phyloP scores from a whole-genome alignment of 2,113 vertebrate genomes.

The Petrocephalus microphthalmus region DNA sequence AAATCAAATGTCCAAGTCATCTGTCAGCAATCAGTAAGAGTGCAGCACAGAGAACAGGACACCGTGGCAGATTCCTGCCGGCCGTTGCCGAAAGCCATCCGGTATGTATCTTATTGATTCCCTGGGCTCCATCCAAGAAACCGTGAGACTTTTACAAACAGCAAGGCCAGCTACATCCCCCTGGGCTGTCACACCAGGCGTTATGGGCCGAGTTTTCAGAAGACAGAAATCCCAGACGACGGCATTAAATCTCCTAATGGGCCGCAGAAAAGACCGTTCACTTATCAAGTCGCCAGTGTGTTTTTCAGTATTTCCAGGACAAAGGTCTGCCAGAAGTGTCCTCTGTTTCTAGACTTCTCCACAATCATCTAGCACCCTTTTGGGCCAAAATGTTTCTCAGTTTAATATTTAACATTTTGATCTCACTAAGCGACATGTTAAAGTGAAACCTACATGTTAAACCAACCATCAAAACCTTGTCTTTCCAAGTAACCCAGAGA shows the following conservation, averaged over 20 bases:
- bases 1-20: background rate
- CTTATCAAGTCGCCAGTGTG: constrained; percentile 15
- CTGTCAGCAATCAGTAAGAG: constrained; percentile 3
- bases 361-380: background rate
- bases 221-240: background rate
- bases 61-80: background rate
- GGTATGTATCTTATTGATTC: background rate
- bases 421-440: background rate
- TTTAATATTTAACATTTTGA: background rate
- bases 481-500: background rate
- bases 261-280: background rate
- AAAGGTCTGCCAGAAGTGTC: background rate
- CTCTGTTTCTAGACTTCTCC: background rate
- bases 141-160: background rate
- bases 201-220: background rate
- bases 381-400: background rate
- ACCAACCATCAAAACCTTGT: background rate
- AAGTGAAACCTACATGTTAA: background rate
- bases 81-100: background rate
- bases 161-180: background rate
- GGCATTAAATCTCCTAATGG: constrained; percentile 2
- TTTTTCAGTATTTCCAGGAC: background rate
- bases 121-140: background rate
- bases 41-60: background rate
- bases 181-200: background rate